Evolutionary conservation across 2,113 vertebrate genomes (phyloP), one percentile per base, ranked within the genome.

Genomic region (Sinocyclocheilus grahami): DNA sequence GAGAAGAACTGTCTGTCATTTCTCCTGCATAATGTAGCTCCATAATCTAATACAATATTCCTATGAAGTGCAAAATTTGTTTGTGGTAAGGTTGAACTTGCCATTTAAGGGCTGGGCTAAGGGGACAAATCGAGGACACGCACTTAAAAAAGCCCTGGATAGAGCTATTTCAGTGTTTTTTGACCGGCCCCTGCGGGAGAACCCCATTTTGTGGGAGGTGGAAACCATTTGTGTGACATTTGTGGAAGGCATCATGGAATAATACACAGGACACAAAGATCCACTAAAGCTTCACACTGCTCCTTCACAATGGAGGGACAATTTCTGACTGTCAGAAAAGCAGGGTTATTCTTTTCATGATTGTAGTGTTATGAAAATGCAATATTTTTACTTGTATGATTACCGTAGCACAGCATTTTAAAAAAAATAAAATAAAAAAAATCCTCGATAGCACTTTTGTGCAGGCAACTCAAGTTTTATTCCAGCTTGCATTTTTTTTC

Each of bases 201-300:
- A 53, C 22, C 62, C 24, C n/a, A 48, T 82, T 82, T 69, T 33
- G 24, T 69, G 46, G 60, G 39, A 81, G 78, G 55, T 62, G 37
- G 37, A 65, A 81, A 81, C 39, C 79, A 81, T 81, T 81, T 81
- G 48, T 81, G 63, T 65, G 13, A 46, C 58, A 65, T 65, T 14
- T 65, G 7, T 81, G 79, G 60, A 81, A 58, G 30, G 27, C 30
- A 58, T 58, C 53, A 22, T 79, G 30, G 10, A 78, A 20, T 79
- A 58, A 37, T 13, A 78, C 53, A 33, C 2, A 4, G 33, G 5
- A 63, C 22, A 46, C 53, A 62, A 60, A 60, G 5, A 22, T n/a
- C 20, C 2, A 30, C 76, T 60, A 77, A 77, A 77, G 24, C 24
- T 11, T n/a, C 20, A 79, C 27, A 39, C 55, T 79, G 77, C 22